A percentile compares a stretch with the other conserved stretches of the same genome.
These are phyloP conservation scores for Omphaloscelis lunosa DNA, from an alignment of 2,888 invertebrate genomes.

Conservation along the genomic window DNA sequence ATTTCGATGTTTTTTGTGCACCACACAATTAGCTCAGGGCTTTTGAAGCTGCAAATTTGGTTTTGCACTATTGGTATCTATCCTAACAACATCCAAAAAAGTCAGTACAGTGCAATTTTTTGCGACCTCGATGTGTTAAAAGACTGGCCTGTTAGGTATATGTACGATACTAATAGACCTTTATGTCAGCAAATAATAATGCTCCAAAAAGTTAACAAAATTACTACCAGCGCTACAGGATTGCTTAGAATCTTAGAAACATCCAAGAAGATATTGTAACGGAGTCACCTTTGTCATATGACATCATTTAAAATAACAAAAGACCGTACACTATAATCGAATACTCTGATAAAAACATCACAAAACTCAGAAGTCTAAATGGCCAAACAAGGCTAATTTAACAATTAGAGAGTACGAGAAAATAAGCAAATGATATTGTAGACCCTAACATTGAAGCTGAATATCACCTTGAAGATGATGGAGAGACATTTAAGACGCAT, in stretches of 20 bases:
- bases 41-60: no score
- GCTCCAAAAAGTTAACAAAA: constrained; percentile 9
- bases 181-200: not conserved
- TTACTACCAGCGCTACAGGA: constrained; percentile 19
- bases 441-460: constrained; percentile 4
- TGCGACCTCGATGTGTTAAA: no score
- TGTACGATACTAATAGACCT: not conserved
- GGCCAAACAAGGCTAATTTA: not conserved
- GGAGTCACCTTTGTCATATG: not conserved
- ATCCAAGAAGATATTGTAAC: not conserved
- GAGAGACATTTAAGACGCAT: not conserved
- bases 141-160: no score
- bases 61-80: no score
- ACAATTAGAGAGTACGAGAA: not conserved
- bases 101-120: no score
- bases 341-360: not conserved
- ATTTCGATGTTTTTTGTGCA: no score
- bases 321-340: not conserved
- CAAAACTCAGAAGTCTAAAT: not conserved
- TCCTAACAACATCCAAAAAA: no score
- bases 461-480: not conserved
- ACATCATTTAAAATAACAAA: constrained; percentile 8
- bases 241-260: not conserved
- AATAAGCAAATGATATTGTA: not conserved
- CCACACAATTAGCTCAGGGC: no score